Percentiles rank a stretch among this genome's conserved stretches.
Evolutionary conservation across 2,888 invertebrate species (phyloP).

Genomic region (Cinara cedri): DNA sequence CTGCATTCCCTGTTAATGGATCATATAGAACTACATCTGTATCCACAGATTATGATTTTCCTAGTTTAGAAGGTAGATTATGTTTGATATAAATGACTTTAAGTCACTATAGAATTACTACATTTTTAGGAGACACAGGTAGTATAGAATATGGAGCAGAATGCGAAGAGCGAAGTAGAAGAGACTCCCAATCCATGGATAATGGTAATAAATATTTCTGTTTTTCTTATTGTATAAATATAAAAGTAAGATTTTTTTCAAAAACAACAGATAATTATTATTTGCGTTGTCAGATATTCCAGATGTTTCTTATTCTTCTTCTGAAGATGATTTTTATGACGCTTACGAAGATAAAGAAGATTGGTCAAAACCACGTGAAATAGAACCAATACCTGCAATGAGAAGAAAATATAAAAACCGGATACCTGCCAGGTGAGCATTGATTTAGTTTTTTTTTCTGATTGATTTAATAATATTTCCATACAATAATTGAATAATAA

Average conservation of each 20-base stretch:
- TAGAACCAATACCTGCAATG: constrained; percentile 47
- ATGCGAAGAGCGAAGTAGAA: constrained; percentile 43
- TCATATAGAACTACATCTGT: constrained; percentile 70
- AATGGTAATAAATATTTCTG: constrained; percentile 39
- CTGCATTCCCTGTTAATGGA: constrained; percentile 89
- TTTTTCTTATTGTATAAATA: neutral
- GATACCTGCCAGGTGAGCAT: constrained; percentile 17
- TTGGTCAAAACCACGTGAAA: constrained; percentile 31
- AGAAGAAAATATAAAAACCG: constrained; percentile 47
- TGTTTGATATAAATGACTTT: neutral
- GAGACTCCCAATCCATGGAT: constrained; percentile 46
- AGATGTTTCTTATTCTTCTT: constrained; percentile 95
- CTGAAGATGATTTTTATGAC: constrained; percentile 94
- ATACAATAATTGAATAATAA: neutral
- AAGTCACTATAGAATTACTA: neutral
- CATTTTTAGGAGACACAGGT: constrained; percentile 32
- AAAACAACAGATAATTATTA: neutral
- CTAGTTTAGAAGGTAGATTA: constrained; percentile 50
- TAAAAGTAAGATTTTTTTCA: neutral
- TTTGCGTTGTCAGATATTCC: constrained; percentile 66
- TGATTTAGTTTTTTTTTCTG: too few relatives aligned
- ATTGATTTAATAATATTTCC: neutral
- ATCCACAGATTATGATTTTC: constrained; percentile 52
- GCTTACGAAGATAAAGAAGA: constrained; percentile 67
- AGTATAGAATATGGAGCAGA: constrained; percentile 53